These are phyloP conservation scores for Tuta absoluta DNA, from an alignment of 2,888 invertebrate species.

Conservation along the genomic window DNA sequence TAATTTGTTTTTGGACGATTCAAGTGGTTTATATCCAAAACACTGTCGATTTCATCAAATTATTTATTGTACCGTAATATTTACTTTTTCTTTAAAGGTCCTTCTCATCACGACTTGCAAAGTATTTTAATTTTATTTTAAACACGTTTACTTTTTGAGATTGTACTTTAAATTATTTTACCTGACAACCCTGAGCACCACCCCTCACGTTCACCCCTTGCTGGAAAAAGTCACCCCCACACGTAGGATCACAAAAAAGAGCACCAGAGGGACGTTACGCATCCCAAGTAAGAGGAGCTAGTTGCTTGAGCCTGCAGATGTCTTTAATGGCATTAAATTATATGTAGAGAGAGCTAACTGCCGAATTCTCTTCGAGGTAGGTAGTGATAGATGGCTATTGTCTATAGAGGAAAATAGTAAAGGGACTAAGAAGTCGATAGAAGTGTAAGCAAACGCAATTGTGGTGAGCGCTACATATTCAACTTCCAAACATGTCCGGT, in stretches of 20 bases:
- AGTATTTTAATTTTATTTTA: no score
- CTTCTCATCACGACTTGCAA: no score
- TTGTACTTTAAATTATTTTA: not conserved
- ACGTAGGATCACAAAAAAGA: slow-evolving; percentile 78
- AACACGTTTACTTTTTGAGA: not conserved
- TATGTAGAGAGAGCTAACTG: slow-evolving; percentile 78
- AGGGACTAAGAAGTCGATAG: not conserved
- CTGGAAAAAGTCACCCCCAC: slow-evolving; percentile 80
- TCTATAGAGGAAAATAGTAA: not conserved
- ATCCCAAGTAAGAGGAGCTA: slow-evolving; percentile 77
- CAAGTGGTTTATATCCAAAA: no score
- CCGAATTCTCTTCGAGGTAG: slow-evolving; percentile 56
- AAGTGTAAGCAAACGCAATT: no score
- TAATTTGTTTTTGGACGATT: no score
- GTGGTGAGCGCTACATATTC: no score
- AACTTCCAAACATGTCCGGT: no score
- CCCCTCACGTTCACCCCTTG: slow-evolving; percentile 78
- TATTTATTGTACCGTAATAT: no score
- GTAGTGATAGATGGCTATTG: slow-evolving; percentile 67
- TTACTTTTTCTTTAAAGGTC: no score
- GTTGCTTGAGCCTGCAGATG: slow-evolving; percentile 79
- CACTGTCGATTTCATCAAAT: no score
- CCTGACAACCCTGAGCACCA: slow-evolving; percentile 42
- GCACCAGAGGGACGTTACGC: slow-evolving; percentile 75
- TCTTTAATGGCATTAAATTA: slow-evolving; percentile 81